Evolutionary conservation across 2,113 vertebrate species (phyloP), one percentile per base, ranked within the genome.

Genomic region (Scomber colias): DNA sequence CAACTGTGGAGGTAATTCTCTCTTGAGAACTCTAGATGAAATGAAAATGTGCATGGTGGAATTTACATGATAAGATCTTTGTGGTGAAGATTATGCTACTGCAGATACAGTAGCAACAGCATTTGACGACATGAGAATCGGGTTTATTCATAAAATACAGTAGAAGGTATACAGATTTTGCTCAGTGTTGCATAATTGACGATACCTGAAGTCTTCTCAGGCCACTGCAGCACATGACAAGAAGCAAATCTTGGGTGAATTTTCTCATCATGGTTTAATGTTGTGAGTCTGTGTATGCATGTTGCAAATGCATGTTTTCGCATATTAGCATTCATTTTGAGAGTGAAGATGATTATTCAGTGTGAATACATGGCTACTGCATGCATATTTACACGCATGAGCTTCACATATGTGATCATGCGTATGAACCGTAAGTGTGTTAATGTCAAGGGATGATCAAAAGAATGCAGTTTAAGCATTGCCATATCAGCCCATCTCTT

Each of bases 141-240:
- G 50, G 59, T 86, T 71, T 60, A 40, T 70, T 79, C 35, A 50
- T 72, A 56, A 67, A 49, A 59, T 67, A 46, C 48, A 65, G 66
- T 67, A 50, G 57, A 16, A 17, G 55, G 10, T 40, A 50, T n/a
- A 14, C 14, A 63, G 75, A 68, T 45, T 87, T 82, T 88, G 53
- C 45, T 71, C 56, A 4, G 31, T 75, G 70, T 77, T 92, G 56
- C 82, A 89, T 89, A 77, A 91, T 85, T 86, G 46, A 91, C 77
- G 57, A 85, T 61, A 87, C 78, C 71, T 85, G 75, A 87, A 88
- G 70, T 81, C 64, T 75, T 67, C 48, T 75, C 54, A 75, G 79
- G 68, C 70, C 63, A 60, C 77, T 71, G 72, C 74, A 87, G 55
- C 75, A 66, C 78, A 81, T 85, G 81, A 86, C 63, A 79, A 56